phyloP scores from a whole-genome alignment of 2,113 vertebrate species.

The Saccopteryx bilineata region DNA sequence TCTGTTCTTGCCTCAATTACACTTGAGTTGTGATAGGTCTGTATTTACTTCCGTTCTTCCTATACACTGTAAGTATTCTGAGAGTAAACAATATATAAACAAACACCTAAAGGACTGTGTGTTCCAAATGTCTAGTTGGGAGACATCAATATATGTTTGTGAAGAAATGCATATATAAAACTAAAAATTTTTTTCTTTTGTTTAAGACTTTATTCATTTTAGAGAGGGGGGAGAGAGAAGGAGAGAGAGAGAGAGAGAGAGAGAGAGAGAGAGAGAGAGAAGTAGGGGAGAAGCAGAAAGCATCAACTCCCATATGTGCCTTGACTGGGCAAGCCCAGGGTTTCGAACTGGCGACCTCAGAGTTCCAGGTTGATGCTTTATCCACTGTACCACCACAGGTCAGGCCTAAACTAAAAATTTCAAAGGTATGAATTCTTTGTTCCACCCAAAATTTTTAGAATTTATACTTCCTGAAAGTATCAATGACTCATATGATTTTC shows the following conservation, averaged over 20 bases:
- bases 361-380: too few species aligned
- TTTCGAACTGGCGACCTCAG: too few species aligned
- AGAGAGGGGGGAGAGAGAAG: too few species aligned
- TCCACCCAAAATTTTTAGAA: slow-evolving; percentile 19
- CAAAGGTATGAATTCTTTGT: slow-evolving; percentile 6
- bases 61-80: neutral
- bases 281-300: too few species aligned
- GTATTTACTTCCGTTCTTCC: neutral
- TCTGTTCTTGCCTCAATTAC: neutral
- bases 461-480: neutral
- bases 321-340: too few species aligned
- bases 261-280: too few species aligned
- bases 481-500: neutral
- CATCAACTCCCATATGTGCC: too few species aligned
- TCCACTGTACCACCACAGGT: too few species aligned
- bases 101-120: neutral
- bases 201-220: too few species aligned
- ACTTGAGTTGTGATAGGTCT: neutral
- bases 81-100: neutral
- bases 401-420: neutral
- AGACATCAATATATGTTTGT: neutral
- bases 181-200: too few species aligned
- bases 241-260: too few species aligned
- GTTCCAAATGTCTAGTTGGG: neutral
- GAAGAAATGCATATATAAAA: neutral